Base-by-base conservation (phyloP, 2,888 invertebrate genomes). In the Sympetrum striolatum region DNA sequence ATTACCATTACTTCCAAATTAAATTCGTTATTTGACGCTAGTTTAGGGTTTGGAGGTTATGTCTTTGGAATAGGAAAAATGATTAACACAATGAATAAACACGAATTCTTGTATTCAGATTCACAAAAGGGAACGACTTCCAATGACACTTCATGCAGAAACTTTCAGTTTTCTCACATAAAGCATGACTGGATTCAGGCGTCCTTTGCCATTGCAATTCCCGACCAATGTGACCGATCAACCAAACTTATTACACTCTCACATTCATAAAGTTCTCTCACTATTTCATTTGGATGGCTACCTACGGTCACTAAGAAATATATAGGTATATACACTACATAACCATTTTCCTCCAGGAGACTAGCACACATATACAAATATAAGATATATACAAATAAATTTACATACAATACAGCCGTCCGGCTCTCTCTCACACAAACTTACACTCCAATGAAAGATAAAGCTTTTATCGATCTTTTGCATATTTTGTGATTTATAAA, bases 51-150 rank as follows among this genome's bases (percentile, higher is more conserved):
- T 14, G 31, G 2, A 73, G 6, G 73, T 25, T n/a, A 15, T 14
- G 31, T 73, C 31, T 73, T 31, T 3, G 73, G 73, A 0, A 31
- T 31, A 15, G 73, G 73, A 15, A 31, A 31, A 73, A 73, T 73
- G 35, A 82, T 81, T 12, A 58, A 53, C 31, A 58, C 82, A 60
- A 60, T 37, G 14, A 37, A n/a, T 86, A 86, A 86, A 86, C 86
- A 86, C 86, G 64, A 86, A 86, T 86, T 60, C 60, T 86, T 60
- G 60, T 86, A 86, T 86, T 86, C 60, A 37, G 86, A 58, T 86
- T 37, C 86, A 60, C 37, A 86, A 37, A 82, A 37, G 86, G 86
- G n/a, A 86, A 86, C 60, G 37, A 86, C 58, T 25, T 31, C 73
- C 25, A 31, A 12, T 10, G 31, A 73, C 31, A 22, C 73, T 25